Evolutionary conservation across 2,797 vertebrate genomes (phyloP).

Genomic region (Pseudochirops corinnae): DNA sequence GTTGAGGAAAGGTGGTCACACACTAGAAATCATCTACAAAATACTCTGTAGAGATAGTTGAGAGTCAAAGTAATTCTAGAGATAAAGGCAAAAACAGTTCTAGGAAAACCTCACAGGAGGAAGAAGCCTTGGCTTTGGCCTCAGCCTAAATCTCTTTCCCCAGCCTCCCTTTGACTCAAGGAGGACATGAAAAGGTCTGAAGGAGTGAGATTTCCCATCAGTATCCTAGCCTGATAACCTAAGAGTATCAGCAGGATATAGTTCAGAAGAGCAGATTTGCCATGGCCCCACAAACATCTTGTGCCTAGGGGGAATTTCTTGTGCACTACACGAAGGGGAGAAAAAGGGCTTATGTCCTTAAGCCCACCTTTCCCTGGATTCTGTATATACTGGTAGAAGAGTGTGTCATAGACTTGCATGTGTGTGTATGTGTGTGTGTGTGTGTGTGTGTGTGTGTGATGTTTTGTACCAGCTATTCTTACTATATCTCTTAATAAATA

Average conservation of each 20-base stretch:
- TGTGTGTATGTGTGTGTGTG: not conserved
- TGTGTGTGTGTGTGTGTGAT: not conserved
- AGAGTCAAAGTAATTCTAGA: not conserved
- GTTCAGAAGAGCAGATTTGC: not conserved
- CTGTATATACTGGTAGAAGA: not conserved
- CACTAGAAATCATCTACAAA: not conserved
- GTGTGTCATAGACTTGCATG: too few relatives aligned
- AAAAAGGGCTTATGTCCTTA: not conserved
- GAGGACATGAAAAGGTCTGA: not conserved
- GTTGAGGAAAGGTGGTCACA: not conserved
- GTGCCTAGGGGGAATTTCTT: not conserved
- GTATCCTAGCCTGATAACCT: not conserved
- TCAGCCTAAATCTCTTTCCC: not conserved
- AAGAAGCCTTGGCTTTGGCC: not conserved
- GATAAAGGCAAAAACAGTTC: not conserved
- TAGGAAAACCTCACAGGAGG: not conserved
- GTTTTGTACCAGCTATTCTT: not conserved
- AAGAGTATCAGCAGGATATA: not conserved
- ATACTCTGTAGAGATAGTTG: not conserved
- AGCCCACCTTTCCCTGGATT: not conserved
- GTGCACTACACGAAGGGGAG: not conserved
- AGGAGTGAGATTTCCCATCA: not conserved
- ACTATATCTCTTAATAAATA: not conserved
- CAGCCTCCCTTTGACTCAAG: not conserved
- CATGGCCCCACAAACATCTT: not conserved